phyloP scores from a whole-genome alignment of 2,797 vertebrate species.

The Pseudopleuronectes americanus region DNA sequence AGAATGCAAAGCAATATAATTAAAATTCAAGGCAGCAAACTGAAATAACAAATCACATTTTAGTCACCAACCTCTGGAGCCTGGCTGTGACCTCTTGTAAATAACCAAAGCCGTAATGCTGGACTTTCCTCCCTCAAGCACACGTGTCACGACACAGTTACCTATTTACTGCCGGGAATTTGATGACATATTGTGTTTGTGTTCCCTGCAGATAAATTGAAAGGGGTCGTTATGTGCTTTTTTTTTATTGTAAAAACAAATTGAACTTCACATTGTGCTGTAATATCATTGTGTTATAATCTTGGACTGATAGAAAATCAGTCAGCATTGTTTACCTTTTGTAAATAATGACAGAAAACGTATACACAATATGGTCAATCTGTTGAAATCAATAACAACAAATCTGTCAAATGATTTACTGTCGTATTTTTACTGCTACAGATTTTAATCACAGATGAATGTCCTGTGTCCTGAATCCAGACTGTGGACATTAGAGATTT shows the following conservation, averaged over 20 bases:
- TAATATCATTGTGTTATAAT: slow-evolving; percentile 2
- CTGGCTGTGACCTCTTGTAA: slow-evolving; percentile 16
- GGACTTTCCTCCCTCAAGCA: slow-evolving; percentile 42
- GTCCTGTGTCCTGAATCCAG: background rate
- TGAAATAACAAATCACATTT: background rate
- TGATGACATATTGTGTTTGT: background rate
- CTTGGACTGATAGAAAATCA: background rate
- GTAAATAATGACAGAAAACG: slow-evolving; percentile 18
- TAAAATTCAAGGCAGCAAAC: background rate
- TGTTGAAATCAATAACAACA: background rate
- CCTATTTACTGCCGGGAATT: slow-evolving; percentile 12
- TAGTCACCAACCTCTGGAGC: background rate
- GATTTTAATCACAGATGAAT: background rate
- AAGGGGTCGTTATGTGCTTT: too few species aligned
- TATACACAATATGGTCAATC: background rate
- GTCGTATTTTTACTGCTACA: background rate
- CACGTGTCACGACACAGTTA: background rate
- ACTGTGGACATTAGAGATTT: slow-evolving; percentile 31
- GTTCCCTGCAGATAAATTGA: background rate
- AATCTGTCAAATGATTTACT: background rate
- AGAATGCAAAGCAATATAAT: background rate
- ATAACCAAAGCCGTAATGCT: slow-evolving; percentile 10
- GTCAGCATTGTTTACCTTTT: slow-evolving; percentile 18
- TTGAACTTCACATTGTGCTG: background rate
- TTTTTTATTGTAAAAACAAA: slow-evolving; percentile 5